Evolutionary conservation across 2,888 invertebrate species (phyloP).

Genomic region (Parnassius apollo): DNA sequence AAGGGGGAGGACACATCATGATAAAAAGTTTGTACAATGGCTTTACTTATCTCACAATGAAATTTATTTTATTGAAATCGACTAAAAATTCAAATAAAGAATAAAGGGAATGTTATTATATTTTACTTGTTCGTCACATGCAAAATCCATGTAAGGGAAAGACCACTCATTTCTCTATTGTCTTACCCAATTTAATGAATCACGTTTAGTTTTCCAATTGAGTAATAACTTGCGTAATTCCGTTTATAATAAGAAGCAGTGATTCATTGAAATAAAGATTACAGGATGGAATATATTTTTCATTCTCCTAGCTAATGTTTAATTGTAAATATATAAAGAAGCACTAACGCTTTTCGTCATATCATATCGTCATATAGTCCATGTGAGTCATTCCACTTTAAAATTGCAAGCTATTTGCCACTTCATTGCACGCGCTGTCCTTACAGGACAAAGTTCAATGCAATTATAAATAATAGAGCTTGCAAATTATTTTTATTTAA

Average conservation of each 20-base stretch:
- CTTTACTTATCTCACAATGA: no score
- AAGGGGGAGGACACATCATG: no score
- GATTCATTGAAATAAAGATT: slow-evolving; percentile 22
- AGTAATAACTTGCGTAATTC: slow-evolving; percentile 10
- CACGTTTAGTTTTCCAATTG: slow-evolving; percentile 15
- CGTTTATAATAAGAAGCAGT: background rate
- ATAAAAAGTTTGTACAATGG: no score
- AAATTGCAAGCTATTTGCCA: slow-evolving; percentile 13
- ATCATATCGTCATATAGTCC: slow-evolving; percentile 9
- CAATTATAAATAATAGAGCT: slow-evolving; percentile 33
- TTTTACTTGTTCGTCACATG: background rate
- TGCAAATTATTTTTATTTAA: slow-evolving; percentile 28
- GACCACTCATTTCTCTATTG: slow-evolving; percentile 1
- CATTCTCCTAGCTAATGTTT: slow-evolving; percentile 23
- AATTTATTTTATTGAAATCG: no score
- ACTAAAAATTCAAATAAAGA: no score
- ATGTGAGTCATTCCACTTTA: slow-evolving; percentile 18
- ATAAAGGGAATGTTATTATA: no score
- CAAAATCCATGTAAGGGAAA: background rate
- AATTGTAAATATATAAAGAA: slow-evolving; percentile 24
- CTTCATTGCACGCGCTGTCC: slow-evolving; percentile 16
- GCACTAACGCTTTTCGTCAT: slow-evolving; percentile 14
- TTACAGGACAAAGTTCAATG: slow-evolving; percentile 40
- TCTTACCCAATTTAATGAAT: slow-evolving; percentile 6
- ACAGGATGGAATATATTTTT: slow-evolving; percentile 16